Conservation (phyloP, 2,888 invertebrate species). For the Fragum sueziense region DNA sequence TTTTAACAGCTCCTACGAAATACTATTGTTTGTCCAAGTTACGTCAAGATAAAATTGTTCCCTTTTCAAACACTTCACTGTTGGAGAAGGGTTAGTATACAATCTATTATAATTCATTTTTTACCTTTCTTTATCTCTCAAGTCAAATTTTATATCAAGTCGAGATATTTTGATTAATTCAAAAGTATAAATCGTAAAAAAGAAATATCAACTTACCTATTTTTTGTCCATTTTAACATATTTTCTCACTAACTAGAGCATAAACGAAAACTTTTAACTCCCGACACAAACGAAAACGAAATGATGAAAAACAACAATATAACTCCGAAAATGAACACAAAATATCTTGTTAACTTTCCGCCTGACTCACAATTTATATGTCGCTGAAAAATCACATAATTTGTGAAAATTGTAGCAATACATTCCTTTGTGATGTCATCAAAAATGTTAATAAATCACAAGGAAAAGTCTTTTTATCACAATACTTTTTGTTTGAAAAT, state of each 20-base stretch:
- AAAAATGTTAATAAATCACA: no score
- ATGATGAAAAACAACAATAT: neutral
- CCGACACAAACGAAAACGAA: neutral
- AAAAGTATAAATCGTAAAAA: neutral
- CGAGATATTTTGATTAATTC: neutral
- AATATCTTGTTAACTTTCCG: neutral
- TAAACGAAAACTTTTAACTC: neutral
- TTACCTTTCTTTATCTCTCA: no score
- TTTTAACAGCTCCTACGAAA: no score
- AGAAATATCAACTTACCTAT: constrained; percentile 30
- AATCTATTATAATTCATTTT: no score
- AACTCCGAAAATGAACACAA: neutral
- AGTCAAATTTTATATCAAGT: neutral
- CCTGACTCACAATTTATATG: neutral
- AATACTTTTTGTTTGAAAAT: no score
- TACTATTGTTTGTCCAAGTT: no score
- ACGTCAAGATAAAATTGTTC: no score
- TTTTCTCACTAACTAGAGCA: neutral
- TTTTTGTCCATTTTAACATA: constrained; percentile 54
- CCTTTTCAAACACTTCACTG: no score
- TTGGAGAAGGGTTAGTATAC: no score
- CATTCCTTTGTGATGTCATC: no score
- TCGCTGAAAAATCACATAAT: neutral
- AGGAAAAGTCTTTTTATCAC: no score
- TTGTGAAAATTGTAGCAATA: neutral